A percentile compares a stretch with the other conserved stretches of the same genome.
Conservation (phyloP, 1,140 invertebrate genomes). For the Formica exsecta region DNA sequence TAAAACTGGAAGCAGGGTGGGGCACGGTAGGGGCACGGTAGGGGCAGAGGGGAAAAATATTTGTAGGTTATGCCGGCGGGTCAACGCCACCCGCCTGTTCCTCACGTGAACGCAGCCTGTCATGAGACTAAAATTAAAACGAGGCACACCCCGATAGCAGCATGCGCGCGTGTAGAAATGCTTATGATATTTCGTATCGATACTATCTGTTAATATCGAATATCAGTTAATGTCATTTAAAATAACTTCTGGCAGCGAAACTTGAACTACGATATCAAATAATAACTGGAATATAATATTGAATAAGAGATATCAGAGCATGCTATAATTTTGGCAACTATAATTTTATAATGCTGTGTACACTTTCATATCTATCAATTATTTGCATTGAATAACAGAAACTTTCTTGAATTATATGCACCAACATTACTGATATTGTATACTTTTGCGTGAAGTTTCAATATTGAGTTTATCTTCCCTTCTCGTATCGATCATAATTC, state of each 20-base stretch:
- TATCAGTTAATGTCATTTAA: not conserved
- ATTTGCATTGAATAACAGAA: not conserved
- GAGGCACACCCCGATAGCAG: constrained; percentile 71
- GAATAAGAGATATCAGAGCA: not conserved
- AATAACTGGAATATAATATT: not conserved
- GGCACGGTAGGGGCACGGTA: constrained; percentile 25
- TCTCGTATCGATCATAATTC: constrained; percentile 15
- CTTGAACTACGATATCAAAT: not conserved
- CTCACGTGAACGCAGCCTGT: constrained; percentile 72
- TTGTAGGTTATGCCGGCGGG: constrained; percentile 81
- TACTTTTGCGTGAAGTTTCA: constrained; percentile 3
- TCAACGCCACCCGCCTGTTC: constrained; percentile 80
- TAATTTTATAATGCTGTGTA: not conserved
- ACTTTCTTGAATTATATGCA: not conserved
- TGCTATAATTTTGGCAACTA: not conserved
- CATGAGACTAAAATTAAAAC: constrained; percentile 85
- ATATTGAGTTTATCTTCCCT: not conserved
- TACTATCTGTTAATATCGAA: not conserved
- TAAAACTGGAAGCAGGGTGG: constrained; percentile 5
- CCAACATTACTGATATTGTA: not conserved
- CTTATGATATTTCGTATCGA: not conserved
- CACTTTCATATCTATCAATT: not conserved
- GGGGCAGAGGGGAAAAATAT: constrained; percentile 76
- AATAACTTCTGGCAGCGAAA: not conserved
- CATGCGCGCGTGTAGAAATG: constrained; percentile 18